These are phyloP conservation scores for Arvicanthis niloticus DNA, from an alignment of 2,113 vertebrate species.

Conservation along the genomic window DNA sequence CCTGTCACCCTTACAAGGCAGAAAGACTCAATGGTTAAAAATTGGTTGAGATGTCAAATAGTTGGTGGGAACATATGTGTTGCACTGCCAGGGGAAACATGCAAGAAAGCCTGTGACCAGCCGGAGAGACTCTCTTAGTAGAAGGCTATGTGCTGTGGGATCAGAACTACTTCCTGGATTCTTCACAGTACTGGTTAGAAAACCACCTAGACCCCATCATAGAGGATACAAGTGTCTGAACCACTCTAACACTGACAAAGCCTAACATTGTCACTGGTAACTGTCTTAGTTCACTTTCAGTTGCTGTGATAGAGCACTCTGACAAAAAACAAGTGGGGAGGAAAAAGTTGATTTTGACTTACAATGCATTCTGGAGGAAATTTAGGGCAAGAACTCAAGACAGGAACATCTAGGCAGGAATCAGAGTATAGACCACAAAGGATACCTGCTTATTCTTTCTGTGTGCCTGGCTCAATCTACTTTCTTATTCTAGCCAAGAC, in stretches of 20 bases:
- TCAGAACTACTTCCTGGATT: background rate
- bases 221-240: background rate
- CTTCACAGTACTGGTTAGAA: background rate
- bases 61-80: background rate
- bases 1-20: background rate
- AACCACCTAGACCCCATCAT: background rate
- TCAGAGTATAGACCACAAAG: background rate
- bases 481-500: background rate
- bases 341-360: background rate
- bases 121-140: background rate
- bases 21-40: background rate
- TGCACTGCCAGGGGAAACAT: background rate
- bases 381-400: background rate
- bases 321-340: background rate
- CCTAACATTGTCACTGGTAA: background rate
- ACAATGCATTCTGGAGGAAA: background rate
- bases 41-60: background rate
- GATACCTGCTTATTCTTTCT: background rate
- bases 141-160: background rate
- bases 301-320: background rate
- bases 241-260: background rate
- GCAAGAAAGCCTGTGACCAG: background rate
- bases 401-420: background rate
- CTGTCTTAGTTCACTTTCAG: background rate
- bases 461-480: background rate